Evolutionary conservation across 2,888 invertebrate genomes (phyloP), one percentile per base, ranked within the genome.

Genomic region (Lathronympha strigana): DNA sequence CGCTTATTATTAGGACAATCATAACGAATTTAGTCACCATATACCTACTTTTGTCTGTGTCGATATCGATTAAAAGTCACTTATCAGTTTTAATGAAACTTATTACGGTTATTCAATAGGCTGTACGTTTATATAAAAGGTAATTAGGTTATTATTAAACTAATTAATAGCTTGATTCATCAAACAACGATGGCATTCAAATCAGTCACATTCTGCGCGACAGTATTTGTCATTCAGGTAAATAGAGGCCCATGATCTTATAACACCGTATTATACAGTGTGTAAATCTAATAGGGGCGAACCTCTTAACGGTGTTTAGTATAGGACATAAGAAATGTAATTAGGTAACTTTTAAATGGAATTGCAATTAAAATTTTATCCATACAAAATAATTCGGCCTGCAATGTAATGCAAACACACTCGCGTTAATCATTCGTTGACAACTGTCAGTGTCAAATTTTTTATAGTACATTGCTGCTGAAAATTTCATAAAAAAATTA

Each of bases 181-280:
- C 6, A 62, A 45, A 33, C 0, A 55, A 19, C 19, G 19, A 63
- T 63, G 63, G 17, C n/a, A 13, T 57, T 31, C 49, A 49, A 57
- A 50, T 38, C 9, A 19, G 21, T 63, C 40, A 33, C 55, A 5
- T 28, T 63, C 13, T 63, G 49, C 55, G 49, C 23, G 0, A 11
- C 62, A 5, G 49, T 55, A 38, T 40, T 57, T 15, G 25, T 57
- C n/a, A 23, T 57, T 38, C 63, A 63, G 62, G 63, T 57, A 50
- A 43, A 11, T 36, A 15, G n/a, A 36, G 13, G n/a, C 6, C 6
- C 28, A 4, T n/a, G 4, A 36, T n/a, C n/a, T 36, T 3, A 36
- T 5, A n/a, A n/a, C n/a, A n/a, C n/a, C n/a, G n/a, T n/a, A n/a
- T n/a, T n/a, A n/a, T n/a, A n/a, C n/a, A n/a, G n/a, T n/a, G n/a